Conservation (phyloP, 2,888 invertebrate species). For the Podotricha telesiphe region DNA sequence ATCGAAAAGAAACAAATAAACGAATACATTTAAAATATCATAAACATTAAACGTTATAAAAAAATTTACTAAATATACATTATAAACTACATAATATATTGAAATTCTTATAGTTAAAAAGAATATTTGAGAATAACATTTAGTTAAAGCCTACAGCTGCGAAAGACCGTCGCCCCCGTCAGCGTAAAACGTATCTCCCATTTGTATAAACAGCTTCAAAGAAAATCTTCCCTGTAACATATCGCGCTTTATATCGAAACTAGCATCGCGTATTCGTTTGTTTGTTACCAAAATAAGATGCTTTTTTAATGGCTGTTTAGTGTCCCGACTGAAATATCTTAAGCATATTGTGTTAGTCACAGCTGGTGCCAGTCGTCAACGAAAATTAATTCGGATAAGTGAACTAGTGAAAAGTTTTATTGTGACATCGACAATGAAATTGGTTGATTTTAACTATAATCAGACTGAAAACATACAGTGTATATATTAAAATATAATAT, state of each 20-base stretch:
- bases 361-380: slow-evolving; percentile 18
- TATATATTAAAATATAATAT: too few species aligned
- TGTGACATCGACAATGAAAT: background rate
- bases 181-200: slow-evolving; percentile 59
- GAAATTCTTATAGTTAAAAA: background rate
- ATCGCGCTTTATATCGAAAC: slow-evolving; percentile 62
- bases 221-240: slow-evolving; percentile 60
- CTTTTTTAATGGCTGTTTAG: slow-evolving; percentile 61
- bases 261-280: slow-evolving; percentile 61
- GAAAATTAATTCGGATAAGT: slow-evolving; percentile 13
- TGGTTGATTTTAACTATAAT: background rate
- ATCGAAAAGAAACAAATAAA: too few species aligned
- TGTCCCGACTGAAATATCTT: slow-evolving; percentile 40
- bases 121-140: slow-evolving; percentile 24
- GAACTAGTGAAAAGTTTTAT: slow-evolving; percentile 4
- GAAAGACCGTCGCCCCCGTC: slow-evolving; percentile 69
- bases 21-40: too few species aligned
- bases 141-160: slow-evolving; percentile 58
- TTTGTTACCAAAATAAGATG: slow-evolving; percentile 58
- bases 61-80: background rate
- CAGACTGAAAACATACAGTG: too few species aligned
- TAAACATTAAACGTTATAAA: too few species aligned
- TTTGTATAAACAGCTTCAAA: slow-evolving; percentile 79
- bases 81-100: background rate
- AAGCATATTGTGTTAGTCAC: slow-evolving; percentile 29